Evolutionary conservation across 2,113 vertebrate genomes (phyloP).

Genomic region (Pachyramphus minor): DNA sequence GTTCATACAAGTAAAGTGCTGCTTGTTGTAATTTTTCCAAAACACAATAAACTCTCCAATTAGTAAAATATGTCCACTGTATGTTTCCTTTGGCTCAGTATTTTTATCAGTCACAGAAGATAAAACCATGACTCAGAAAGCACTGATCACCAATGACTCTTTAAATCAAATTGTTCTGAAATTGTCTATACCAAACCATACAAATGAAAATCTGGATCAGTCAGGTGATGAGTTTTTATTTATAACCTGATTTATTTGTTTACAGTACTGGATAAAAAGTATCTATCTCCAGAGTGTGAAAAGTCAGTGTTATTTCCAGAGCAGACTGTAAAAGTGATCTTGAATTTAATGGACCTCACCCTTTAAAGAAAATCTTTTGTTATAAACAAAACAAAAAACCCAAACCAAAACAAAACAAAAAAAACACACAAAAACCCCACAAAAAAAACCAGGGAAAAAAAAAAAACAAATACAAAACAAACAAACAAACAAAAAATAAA

Average conservation of each 20-base stretch:
- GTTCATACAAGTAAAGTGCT: background rate
- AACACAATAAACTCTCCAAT: background rate
- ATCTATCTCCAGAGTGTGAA: background rate
- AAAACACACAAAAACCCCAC: too few relatives aligned
- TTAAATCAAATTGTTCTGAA: slow-evolving; percentile 23
- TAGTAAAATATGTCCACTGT: background rate
- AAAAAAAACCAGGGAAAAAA: too few relatives aligned
- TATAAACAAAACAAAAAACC: background rate
- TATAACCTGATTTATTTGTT: slow-evolving; percentile 30
- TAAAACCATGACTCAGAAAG: background rate
- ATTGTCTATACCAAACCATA: background rate
- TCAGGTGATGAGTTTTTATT: background rate
- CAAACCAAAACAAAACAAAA: too few relatives aligned
- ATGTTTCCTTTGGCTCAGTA: background rate
- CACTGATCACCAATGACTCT: background rate
- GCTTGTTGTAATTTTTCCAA: background rate
- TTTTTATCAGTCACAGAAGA: background rate
- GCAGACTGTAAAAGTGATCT: background rate
- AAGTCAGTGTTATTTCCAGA: background rate
- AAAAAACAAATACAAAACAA: background rate
- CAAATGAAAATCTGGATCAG: background rate
- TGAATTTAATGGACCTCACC: background rate
- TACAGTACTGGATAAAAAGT: background rate
- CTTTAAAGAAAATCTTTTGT: background rate
- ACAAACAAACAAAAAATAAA: too few relatives aligned